A percentile compares a stretch with the other conserved stretches of the same genome.
These are phyloP conservation scores for Macaria liturata DNA, from an alignment of 2,888 invertebrate species.

Conservation along the genomic window DNA sequence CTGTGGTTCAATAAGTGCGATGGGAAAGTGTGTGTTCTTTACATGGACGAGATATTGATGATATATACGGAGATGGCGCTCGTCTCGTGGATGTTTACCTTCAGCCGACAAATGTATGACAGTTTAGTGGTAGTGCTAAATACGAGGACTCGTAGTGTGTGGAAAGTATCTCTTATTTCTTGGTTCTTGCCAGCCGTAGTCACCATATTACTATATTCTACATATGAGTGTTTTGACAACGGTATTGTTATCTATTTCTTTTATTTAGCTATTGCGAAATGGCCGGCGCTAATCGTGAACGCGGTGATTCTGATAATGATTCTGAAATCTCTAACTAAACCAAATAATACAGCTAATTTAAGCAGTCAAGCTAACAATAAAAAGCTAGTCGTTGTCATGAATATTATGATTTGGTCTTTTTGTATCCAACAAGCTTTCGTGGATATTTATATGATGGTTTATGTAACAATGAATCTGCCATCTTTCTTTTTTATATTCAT, in stretches of 20 bases:
- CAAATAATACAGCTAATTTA: constrained; percentile 47
- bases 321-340: constrained; percentile 51
- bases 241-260: constrained; percentile 39
- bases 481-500: constrained; percentile 32
- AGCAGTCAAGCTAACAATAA: constrained; percentile 39
- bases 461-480: constrained; percentile 33
- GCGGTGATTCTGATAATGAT: constrained; percentile 55
- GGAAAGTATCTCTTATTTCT: constrained; percentile 50
- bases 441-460: constrained; percentile 57
- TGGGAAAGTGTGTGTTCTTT: constrained; percentile 26
- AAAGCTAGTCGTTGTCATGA: constrained; percentile 59
- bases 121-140: constrained; percentile 63
- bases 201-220: constrained; percentile 34
- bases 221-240: constrained; percentile 30
- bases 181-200: constrained; percentile 55
- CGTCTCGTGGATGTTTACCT: constrained; percentile 68
- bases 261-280: constrained; percentile 56
- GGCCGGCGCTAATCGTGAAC: constrained; percentile 62
- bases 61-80: constrained; percentile 60
- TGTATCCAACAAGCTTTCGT: constrained; percentile 62
- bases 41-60: constrained; percentile 43
- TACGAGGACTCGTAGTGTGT: constrained; percentile 40
- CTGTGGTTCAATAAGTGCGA: constrained; percentile 37
- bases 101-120: constrained; percentile 64
- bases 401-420: constrained; percentile 60